Evolutionary conservation across 2,888 invertebrate species (phyloP), one percentile per base, ranked within the genome.

Genomic region (Uropetala carovei): DNA sequence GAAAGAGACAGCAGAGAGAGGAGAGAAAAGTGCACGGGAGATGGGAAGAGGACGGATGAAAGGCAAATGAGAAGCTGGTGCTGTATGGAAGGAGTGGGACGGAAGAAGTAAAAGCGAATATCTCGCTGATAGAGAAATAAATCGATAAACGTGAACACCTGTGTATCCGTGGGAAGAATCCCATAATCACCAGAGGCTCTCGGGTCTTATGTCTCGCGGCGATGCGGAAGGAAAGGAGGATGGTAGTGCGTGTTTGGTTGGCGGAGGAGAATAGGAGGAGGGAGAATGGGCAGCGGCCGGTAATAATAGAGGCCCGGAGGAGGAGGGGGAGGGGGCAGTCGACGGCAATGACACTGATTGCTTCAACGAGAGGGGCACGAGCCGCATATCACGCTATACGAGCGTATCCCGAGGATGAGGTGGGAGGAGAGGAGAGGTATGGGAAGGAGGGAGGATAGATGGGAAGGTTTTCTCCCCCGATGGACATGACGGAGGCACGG

Each of bases 261-360:
- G 43, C 43, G 43, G 85, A 58, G 85, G 59, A 59, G 27, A n/a
- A 22, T 18, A 43, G 30, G 57, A n/a, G 59, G 18, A n/a, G 85
- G 58, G 57, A 57, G 58, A 56, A 22, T 75, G 22, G 27, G 75
- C 82, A 30, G 89, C 18, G 64, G 43, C 60, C 11, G 68, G 43
- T 30, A 86, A 86, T 86, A 83, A 83, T 57, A 83, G 83, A 60
- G 86, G 60, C 22, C 30, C 30, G 60, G 60, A 89, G 64, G 43
- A 89, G 64, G 60, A 86, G 86, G 60, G 60, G 60, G 60, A 60
- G n/a, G 60, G 59, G 86, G 59, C 59, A 43, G 89, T 60, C 89
- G 59, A 30, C 89, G 89, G 89, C 89, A 89, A 89, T 89, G 89
- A 89, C 89, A 89, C 89, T 68, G 64, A 89, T 89, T 86, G 86